Base-by-base conservation (phyloP, 2,113 vertebrate species). In the Pterocles burchelli region DNA sequence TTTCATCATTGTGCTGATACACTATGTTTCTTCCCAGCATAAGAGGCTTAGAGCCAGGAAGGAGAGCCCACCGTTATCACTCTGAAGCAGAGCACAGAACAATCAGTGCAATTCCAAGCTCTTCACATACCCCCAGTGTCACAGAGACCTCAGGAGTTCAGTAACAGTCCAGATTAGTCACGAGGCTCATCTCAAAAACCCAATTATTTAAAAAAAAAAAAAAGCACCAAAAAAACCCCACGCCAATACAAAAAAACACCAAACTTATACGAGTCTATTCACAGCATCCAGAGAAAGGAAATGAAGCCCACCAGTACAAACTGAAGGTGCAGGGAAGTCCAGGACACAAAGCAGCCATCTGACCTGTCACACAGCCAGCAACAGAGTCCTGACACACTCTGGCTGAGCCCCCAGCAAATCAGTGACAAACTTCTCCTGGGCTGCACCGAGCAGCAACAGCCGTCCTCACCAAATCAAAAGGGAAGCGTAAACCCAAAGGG, bases 1-100 rank as follows among this genome's bases (percentile, higher is more conserved):
- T 98, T 99, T 99, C 98, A 99, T 99, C 97, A 98, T 98, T 97
- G 94, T 97, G 96, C 90, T 93, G 97, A 78, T 94, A 86, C 70
- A 84, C 92, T 90, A 68, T 33, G 85, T 74, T 89, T 91, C 96
- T 82, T 85, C 83, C 96, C 87, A 95, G 85, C 87, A 1, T 89
- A 84, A 88, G 88, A 91, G 86, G 93, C 92, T 97, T 88, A 96
- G 74, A 74, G 89, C 73, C 1, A 6, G 86, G 79, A 61, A 86
- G 65, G 66, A 88, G 88, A 86, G 85, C 83, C 65, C 82, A 43
- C 75, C 21, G 73, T 88, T 96, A 96, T 84, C 95, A 85, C 93
- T 96, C 80, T 91, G 73, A 36, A 12, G 65, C 77, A 93, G 93
- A 55, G 87, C 59, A 93, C 91, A 11, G 74, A 94, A 89, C 85